Base-by-base conservation (phyloP, 1,140 invertebrate genomes). In the Drosophila oshimai region DNA sequence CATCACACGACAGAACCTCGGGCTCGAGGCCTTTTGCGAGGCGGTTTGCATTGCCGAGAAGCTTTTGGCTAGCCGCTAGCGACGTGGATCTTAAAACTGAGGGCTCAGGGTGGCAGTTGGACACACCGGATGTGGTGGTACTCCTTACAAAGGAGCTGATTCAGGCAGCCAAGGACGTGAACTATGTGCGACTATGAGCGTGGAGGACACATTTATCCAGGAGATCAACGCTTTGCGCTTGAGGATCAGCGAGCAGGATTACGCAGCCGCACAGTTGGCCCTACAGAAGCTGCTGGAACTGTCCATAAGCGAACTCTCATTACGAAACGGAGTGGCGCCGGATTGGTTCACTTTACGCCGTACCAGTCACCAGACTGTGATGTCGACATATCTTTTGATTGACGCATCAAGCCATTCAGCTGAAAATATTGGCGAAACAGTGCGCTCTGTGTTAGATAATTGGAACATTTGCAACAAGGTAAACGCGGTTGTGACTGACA, bases 171-270 rank as follows among this genome's bases (percentile, higher is more conserved):
- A 12, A 10, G 7, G 31, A 54, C 0, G 4, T 61, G n/a, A 6
- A 4, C 3, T 44, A 53, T 5, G 5, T 79, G 17, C 9, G 15
- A 0, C 54, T 1, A 15, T 77, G 15, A 2, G 12, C 0, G 12
- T 44, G 6, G 74, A 77, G 29, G 6, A 10, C 0, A 10, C 33
- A 3, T 79, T 79, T 6, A 46, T 74, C 1, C 13, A 4, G 0
- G 10, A 42, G 7, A 41, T 62, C 5, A 79, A 62, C 34, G 6
- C 5, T 1, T 6, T 79, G n/a, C 70, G 51, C 20, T 22, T 70
- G 2, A 68, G 6, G 0, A 6, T 3, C 3, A 6, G 9, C 2
- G 4, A 33, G 0, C 44, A 29, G 3, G 26, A 68, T 6, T 78
- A 57, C 39, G 6, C 17, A 0, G 7, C 34, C 0, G 74, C 74